Evolutionary conservation across 2,888 invertebrate genomes (phyloP), one percentile per base, ranked within the genome.

Genomic region (Volucella inanis): DNA sequence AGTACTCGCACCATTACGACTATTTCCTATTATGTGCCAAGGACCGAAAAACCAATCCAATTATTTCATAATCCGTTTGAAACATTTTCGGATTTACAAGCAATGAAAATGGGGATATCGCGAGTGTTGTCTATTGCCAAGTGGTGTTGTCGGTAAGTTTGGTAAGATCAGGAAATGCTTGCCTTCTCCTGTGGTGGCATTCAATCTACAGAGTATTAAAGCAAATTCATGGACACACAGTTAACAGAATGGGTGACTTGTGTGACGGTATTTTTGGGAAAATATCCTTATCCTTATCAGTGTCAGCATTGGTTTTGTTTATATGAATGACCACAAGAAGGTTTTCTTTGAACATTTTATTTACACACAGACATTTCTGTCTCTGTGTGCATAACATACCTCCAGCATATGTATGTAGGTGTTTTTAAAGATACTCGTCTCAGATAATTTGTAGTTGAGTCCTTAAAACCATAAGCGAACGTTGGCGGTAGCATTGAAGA

Each of bases 21-120:
- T 64, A 70, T 83, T 49, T 62, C 47, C 65, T 72, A 50, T 77
- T 68, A 54, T 76, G 76, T 67, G 67, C 80, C 62, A 72, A 72
- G 67, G 80, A 50, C 65, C 80, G 61, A 71, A 72, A 61, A 81
- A 76, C 67, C 76, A 64, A 85, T 85, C 85, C 85, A 85, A 85
- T 85, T 85, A 85, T 85, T 85, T 77, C 85, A 85, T 85, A 85
- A 85, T 85, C 85, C 77, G 76, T 76, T 85, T 76, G 76, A 85
- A 85, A 67, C 76, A 81, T 85, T 85, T 79, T 76, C 62, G 85
- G 85, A 85, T 81, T 85, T 85, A 85, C 76, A 81, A 85, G 80
- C 80, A 81, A 76, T 68, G 68, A 80, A 85, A 85, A 71, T 79
- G 84, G 80, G 75, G 64, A 67, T 75, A 65, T 84, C 83, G 68